Conservation (phyloP, 1,140 invertebrate species). For the Grapholita molesta region DNA sequence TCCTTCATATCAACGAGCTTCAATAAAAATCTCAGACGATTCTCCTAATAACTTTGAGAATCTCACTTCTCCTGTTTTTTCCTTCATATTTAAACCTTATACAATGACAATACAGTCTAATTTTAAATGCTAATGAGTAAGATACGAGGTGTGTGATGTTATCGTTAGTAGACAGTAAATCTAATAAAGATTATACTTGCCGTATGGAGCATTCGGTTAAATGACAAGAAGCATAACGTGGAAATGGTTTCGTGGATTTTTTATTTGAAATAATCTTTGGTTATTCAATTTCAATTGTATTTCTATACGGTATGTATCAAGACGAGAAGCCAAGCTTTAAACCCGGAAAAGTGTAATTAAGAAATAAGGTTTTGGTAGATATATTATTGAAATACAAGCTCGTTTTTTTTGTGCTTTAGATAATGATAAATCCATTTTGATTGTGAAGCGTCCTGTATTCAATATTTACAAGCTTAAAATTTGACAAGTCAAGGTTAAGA, state of each 20-base stretch:
- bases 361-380: no score
- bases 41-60: background rate
- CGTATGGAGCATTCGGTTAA: background rate
- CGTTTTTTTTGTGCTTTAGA: no score
- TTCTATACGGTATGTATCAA: no score
- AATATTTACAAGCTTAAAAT: no score
- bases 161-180: background rate
- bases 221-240: background rate
- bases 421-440: no score
- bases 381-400: no score
- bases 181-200: background rate
- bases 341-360: no score
- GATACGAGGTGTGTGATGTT: background rate
- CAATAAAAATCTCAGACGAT: background rate
- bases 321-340: no score
- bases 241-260: background rate
- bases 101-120: background rate
- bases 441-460: no score
- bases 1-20: conserved; percentile 6
- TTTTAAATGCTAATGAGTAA: background rate
- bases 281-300: no score
- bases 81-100: background rate
- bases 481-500: no score
- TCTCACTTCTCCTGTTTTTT: background rate
- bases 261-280: no score